A percentile compares a stretch with the other conserved stretches of the same genome.
These are phyloP conservation scores for Orchestia grillus DNA, from an alignment of 1,140 invertebrate species.

Conservation along the genomic window DNA sequence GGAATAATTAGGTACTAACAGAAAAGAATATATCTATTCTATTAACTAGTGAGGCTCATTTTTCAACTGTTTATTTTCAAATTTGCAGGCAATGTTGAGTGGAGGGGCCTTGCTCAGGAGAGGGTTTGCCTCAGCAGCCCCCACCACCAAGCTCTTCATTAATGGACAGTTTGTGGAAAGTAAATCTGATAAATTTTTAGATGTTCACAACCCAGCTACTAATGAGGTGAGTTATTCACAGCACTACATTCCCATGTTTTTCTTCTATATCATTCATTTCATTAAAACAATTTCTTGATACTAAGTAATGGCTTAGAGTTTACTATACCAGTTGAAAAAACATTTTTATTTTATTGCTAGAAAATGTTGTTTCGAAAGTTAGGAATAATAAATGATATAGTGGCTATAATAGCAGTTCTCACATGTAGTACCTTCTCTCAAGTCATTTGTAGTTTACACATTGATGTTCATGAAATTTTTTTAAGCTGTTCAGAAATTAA, in stretches of 20 bases:
- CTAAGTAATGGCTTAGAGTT: no score
- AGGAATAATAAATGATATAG: no score
- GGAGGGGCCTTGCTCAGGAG: background rate
- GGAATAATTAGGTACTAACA: background rate
- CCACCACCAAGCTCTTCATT: conserved; percentile 91
- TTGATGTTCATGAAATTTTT: no score
- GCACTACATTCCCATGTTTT: background rate
- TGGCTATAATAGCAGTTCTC: no score
- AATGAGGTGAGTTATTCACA: conserved; percentile 76
- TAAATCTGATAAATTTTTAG: conserved; percentile 91
- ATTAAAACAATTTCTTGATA: background rate
- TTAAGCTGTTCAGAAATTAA: conserved; percentile 72
- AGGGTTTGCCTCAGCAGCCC: conserved; percentile 49
- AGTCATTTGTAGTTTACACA: no score
- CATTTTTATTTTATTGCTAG: no score
- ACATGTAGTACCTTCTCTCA: no score
- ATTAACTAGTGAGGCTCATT: background rate
- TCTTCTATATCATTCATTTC: background rate
- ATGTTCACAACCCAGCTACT: conserved; percentile 93
- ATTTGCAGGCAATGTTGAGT: conserved; percentile 13
- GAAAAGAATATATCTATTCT: background rate
- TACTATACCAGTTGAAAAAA: no score
- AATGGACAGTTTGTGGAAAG: conserved; percentile 96
- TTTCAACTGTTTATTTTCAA: background rate
- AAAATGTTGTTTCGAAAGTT: no score